These are phyloP conservation scores for Diarsia dahlii DNA, from an alignment of 2,888 invertebrate species.

Conservation along the genomic window DNA sequence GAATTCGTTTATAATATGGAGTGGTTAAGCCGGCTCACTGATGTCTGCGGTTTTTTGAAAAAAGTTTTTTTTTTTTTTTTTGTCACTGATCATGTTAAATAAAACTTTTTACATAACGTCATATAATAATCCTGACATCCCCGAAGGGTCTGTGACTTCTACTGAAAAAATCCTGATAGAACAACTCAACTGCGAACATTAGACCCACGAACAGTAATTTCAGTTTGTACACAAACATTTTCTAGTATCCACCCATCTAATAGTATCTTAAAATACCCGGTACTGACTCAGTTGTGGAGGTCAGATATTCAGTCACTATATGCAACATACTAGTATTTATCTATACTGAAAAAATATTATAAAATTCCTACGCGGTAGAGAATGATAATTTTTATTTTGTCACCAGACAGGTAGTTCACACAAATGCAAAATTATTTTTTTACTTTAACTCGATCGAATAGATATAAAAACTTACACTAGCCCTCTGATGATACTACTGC, in stretches of 20 bases:
- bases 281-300: too few relatives aligned
- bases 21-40: too few relatives aligned
- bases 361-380: too few relatives aligned
- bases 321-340: background rate
- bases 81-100: background rate
- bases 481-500: background rate
- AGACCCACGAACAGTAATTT: too few relatives aligned
- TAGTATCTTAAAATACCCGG: background rate
- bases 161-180: too few relatives aligned
- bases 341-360: background rate
- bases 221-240: background rate
- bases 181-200: too few relatives aligned
- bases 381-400: background rate
- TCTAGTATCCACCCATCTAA: background rate
- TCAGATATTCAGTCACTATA: background rate
- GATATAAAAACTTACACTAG: background rate
- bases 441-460: background rate
- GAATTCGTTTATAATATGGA: background rate
- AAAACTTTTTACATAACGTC: too few relatives aligned
- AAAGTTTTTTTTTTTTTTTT: too few relatives aligned
- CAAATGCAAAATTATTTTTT: background rate
- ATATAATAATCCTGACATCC: too few relatives aligned
- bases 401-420: background rate
- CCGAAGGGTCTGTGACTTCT: too few relatives aligned
- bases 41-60: background rate